These are phyloP conservation scores for Sussaba pulchella DNA, from an alignment of 2,888 invertebrate species.

Conservation along the genomic window DNA sequence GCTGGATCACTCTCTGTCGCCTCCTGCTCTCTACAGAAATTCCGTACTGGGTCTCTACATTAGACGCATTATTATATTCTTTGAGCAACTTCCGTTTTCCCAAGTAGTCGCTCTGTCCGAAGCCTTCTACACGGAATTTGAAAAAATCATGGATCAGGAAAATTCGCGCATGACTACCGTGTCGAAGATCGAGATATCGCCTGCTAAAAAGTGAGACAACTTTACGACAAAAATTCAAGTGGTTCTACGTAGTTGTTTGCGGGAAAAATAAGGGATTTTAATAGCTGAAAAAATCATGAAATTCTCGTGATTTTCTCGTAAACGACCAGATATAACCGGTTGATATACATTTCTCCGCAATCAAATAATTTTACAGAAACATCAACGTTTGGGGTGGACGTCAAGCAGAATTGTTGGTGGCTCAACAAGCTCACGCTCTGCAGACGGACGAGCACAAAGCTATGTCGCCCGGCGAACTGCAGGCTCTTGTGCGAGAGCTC, in stretches of 20 bases:
- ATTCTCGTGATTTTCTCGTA: no score
- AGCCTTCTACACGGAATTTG: slow-evolving; percentile 89
- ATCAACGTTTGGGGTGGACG: slow-evolving; percentile 92
- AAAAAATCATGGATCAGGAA: slow-evolving; percentile 42
- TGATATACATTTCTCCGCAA: neutral
- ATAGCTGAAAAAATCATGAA: no score
- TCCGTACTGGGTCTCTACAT: slow-evolving; percentile 91
- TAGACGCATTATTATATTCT: slow-evolving; percentile 91
- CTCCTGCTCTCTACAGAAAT: slow-evolving; percentile 78
- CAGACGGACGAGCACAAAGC: slow-evolving; percentile 94
- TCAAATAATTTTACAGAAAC: slow-evolving; percentile 78
- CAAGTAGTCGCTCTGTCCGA: slow-evolving; percentile 91
- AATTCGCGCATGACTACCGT: neutral
- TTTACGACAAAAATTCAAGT: neutral
- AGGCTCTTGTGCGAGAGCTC: slow-evolving; percentile 90
- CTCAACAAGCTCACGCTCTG: slow-evolving; percentile 93
- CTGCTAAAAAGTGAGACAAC: slow-evolving; percentile 59
- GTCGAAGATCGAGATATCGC: slow-evolving; percentile 41
- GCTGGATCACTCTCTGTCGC: slow-evolving; percentile 76
- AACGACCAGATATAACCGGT: no score
- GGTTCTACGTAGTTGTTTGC: no score
- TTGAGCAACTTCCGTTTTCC: slow-evolving; percentile 94
- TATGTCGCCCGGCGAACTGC: slow-evolving; percentile 90
- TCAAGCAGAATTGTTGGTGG: slow-evolving; percentile 95
- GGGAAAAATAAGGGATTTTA: no score